A percentile compares a stretch with the other conserved stretches of the same genome.
These are phyloP conservation scores for Remorina albescens DNA, from an alignment of 2,797 vertebrate genomes.

Conservation along the genomic window DNA sequence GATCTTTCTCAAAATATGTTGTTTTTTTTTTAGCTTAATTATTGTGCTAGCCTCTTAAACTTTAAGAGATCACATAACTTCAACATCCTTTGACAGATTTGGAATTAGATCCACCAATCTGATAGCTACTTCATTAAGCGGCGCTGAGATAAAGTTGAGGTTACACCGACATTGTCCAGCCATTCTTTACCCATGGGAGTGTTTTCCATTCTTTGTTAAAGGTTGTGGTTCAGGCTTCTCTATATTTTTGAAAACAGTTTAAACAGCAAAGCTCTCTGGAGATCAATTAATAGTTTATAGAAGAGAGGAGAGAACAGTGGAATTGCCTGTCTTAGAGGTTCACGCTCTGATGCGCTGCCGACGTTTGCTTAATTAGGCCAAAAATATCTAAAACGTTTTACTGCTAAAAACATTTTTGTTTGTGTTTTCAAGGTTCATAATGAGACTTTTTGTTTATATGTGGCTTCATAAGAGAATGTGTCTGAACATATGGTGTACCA, in stretches of 20 bases:
- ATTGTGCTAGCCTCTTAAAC: neutral
- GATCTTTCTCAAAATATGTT: slow-evolving; percentile 15
- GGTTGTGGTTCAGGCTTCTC: slow-evolving; percentile 67
- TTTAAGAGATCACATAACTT: slow-evolving; percentile 20
- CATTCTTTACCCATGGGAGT: slow-evolving; percentile 42
- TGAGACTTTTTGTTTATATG: slow-evolving; percentile 33
- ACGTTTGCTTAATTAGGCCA: slow-evolving; percentile 74
- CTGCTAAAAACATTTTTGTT: slow-evolving; percentile 59
- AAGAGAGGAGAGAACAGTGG: slow-evolving; percentile 69
- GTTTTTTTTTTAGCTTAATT: slow-evolving; percentile 6
- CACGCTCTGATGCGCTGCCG: slow-evolving; percentile 70
- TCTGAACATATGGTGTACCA: slow-evolving; percentile 34
- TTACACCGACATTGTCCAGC: slow-evolving; percentile 47
- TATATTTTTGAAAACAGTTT: slow-evolving; percentile 77
- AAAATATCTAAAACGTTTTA: slow-evolving; percentile 74
- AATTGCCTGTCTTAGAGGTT: slow-evolving; percentile 80
- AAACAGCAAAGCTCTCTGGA: slow-evolving; percentile 77
- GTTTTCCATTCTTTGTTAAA: slow-evolving; percentile 57
- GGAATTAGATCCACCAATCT: slow-evolving; percentile 36
- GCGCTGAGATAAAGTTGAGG: slow-evolving; percentile 21
- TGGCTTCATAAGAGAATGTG: slow-evolving; percentile 28
- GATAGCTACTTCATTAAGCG: slow-evolving; percentile 58
- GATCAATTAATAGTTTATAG: slow-evolving; percentile 86
- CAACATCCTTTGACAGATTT: slow-evolving; percentile 40
- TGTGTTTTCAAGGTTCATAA: slow-evolving; percentile 40